Evolutionary conservation across 2,888 invertebrate genomes (phyloP), one percentile per base, ranked within the genome.

Genomic region (Hirtodrosophila cameraria): DNA sequence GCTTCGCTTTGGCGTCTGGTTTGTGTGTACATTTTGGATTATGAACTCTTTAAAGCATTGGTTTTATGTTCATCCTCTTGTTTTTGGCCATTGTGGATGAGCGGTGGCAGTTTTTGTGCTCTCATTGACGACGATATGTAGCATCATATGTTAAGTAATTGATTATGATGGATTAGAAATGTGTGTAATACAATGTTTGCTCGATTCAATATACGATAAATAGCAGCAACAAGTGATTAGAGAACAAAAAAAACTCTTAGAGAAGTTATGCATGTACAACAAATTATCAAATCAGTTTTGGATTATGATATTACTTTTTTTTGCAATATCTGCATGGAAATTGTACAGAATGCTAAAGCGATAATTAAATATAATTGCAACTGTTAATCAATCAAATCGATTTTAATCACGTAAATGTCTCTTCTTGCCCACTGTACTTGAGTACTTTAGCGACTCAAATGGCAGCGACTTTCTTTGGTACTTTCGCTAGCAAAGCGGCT

Each of bases 1-100:
- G 49, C 53, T 28, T 11, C 38, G 45, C 39, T 35, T 35, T 31
- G 30, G 31, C 25, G 69, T 70, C 70, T 70, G 71, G 49, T 55
- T 28, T 16, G 59, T 77, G 75, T 75, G 75, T 75, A 75, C 75
- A 64, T 62, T 77, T 67, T 57, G 77, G 78, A 77, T 75, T 75
- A 75, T 74, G 70, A 74, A 74, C 75, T 75, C 77, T 75, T 75
- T 75, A 74, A 77, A 66, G 41, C 55, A 45, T 63, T 67, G 30
- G 38, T 43, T 45, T 53, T 63, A 63, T 52, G 42, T 30, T 28
- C 50, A 11, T 23, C 20, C 23, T 5, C 7, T n/a, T n/a, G 23
- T 8, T 6, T 33, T 27, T 13, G 8, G 7, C 5, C 25, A 50
- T 31, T 49, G 58, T 43, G 39, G 28, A 11, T 55, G 38, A 35